phyloP scores from a whole-genome alignment of 2,113 vertebrate species.

The Poeciliopsis turrubarensis region DNA sequence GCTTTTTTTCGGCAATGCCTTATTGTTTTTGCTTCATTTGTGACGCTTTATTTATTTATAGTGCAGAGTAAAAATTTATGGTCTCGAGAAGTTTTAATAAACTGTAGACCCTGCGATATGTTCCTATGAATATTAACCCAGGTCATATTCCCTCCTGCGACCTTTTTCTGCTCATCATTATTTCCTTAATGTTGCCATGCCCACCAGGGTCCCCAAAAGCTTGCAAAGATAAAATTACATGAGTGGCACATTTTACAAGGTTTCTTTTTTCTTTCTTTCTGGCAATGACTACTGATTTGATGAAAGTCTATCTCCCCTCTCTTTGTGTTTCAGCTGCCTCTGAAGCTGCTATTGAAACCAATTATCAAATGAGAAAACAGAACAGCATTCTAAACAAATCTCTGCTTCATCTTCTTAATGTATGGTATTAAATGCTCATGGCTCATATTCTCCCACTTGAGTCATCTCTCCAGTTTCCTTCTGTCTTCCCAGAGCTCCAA shows the following conservation, averaged over 20 bases:
- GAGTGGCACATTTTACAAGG: not conserved
- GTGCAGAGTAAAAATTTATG: no score
- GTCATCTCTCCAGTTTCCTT: conserved; percentile 67
- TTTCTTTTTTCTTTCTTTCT: not conserved
- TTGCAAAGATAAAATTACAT: not conserved
- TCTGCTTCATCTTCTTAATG: conserved; percentile 32
- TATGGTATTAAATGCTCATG: conserved; percentile 48
- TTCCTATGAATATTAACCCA: no score
- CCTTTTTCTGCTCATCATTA: not conserved
- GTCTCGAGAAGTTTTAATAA: no score
- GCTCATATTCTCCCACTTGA: conserved; percentile 57
- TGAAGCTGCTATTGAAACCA: conserved; percentile 1
- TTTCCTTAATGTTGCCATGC: not conserved
- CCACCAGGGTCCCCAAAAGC: not conserved
- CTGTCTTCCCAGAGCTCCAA: conserved; percentile 58
- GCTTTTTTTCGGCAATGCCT: no score
- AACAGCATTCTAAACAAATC: conserved; percentile 26
- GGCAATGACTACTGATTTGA: not conserved
- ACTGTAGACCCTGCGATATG: no score
- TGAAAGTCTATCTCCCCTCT: not conserved
- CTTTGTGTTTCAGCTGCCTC: conserved; percentile 9
- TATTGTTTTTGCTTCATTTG: no score
- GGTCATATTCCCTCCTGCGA: no score
- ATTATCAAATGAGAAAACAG: conserved; percentile 26
- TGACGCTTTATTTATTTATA: no score